Base-by-base conservation (phyloP, 2,113 vertebrate species). In the Campylomormyrus numenius region DNA sequence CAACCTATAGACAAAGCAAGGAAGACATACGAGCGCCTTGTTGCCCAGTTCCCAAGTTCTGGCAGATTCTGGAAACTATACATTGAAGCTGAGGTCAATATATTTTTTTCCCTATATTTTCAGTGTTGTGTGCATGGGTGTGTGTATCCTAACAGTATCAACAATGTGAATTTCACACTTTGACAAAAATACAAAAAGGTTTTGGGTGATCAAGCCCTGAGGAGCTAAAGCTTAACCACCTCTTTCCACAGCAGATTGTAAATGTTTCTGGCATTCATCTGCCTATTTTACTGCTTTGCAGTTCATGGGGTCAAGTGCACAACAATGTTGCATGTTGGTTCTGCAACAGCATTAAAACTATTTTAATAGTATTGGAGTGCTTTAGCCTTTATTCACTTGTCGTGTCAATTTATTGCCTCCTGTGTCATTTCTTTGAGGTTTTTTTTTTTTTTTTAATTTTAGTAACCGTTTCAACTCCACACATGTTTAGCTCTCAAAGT, bases 311-410 rank as follows among this genome's bases (percentile, higher is more conserved):
- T 96, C 96, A 96, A 96, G 94, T 96, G 96, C 96, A 96, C 98
- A 97, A 98, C 96, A 96, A 96, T 99, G 98, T 99, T 99, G 98
- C 98, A 99, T 98, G 98, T 97, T 98, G 98, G 95, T 96, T 96
- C 97, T 99, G 98, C 98, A 99, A 99, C 98, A 99, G 97, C 97
- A 99, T 99, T 99, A 99, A 99, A 99, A 98, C 97, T 93, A 95
- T 99, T 99, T 99, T 97, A 99, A 98, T 98, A 95, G 98, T 99
- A 98, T 99, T 97, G 97, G 97, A 99, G 97, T 99, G 98, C 98
- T 98, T 99, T 99, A 99, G 98, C 98, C 98, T 99, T 99, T 99
- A 98, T 99, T 99, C 98, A 98, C 97, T 99, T 99, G 98, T 99
- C 96, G 98, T 99, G 97, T 99, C 98, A 97, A 99, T 99, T 99